These are phyloP conservation scores for Procavia capensis DNA, from an alignment of 2,113 vertebrate genomes.

Conservation along the genomic window DNA sequence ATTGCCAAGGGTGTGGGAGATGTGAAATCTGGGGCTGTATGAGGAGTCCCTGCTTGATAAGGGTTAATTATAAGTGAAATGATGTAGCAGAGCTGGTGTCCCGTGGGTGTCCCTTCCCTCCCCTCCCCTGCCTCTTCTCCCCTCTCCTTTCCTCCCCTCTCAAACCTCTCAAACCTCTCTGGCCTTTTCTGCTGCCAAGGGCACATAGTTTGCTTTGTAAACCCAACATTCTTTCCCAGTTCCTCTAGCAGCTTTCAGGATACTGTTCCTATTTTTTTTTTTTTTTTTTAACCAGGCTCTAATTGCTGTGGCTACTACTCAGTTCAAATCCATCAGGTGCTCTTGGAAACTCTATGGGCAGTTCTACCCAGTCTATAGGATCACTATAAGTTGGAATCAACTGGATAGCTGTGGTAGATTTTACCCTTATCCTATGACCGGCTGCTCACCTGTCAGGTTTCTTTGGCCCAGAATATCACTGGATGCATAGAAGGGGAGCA, in stretches of 20 bases:
- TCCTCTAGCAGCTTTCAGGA: fast-evolving
- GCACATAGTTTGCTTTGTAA: neutral
- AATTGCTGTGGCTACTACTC: no score
- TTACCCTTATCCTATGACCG: neutral
- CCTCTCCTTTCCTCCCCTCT: neutral
- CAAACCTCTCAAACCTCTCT: no score
- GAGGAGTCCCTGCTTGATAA: neutral
- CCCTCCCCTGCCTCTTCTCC: neutral
- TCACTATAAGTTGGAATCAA: no score
- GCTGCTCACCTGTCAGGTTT: neutral
- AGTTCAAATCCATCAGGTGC: no score
- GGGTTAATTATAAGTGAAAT: neutral
- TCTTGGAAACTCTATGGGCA: no score
- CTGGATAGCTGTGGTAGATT: no score
- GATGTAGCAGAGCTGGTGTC: neutral
- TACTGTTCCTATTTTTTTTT: no score
- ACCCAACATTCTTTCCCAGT: neutral
- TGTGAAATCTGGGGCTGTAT: neutral
- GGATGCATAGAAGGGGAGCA: no score
- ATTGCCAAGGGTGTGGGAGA: no score
- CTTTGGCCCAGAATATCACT: neutral
- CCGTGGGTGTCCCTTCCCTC: neutral
- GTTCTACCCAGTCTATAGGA: no score
- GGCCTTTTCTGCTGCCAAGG: neutral
- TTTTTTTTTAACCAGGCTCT: no score